Evolutionary conservation across 2,888 invertebrate genomes (phyloP).

Genomic region (Tipula lateralis): DNA sequence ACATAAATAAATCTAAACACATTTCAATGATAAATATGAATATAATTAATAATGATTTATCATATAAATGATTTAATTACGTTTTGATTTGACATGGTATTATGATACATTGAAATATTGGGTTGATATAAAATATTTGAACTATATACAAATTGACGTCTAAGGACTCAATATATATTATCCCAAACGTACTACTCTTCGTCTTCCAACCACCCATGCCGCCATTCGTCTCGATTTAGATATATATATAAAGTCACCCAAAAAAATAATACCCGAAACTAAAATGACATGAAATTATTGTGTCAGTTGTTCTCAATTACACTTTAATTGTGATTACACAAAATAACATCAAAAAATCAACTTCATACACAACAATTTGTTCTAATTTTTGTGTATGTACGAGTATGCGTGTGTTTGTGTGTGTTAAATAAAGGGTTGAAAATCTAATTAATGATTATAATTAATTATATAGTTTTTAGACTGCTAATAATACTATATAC

Average conservation of each 20-base stretch:
- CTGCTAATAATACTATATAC: not conserved
- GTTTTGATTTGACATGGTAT: not conserved
- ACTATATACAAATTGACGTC: not conserved
- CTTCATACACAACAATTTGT: slow-evolving; percentile 15
- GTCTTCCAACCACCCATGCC: not conserved
- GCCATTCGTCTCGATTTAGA: not conserved
- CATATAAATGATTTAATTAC: not conserved
- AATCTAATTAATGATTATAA: slow-evolving; percentile 19
- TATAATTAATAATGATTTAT: not conserved
- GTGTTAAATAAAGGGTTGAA: not conserved
- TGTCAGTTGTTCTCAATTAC: slow-evolving; percentile 30
- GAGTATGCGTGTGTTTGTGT: not conserved
- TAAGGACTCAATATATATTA: not conserved
- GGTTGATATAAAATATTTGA: not conserved
- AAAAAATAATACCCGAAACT: not conserved
- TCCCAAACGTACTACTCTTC: not conserved
- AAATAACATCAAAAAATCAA: slow-evolving; percentile 24
- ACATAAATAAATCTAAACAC: slow-evolving; percentile 14
- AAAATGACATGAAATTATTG: slow-evolving; percentile 28
- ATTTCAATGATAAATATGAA: slow-evolving; percentile 1
- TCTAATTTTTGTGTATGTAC: not conserved
- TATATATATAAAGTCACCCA: not conserved
- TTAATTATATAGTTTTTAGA: slow-evolving; percentile 19
- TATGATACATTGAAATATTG: not conserved
- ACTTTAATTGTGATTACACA: slow-evolving; percentile 27